A percentile compares a stretch with the other conserved stretches of the same genome.
Evolutionary conservation across 2,113 vertebrate species (phyloP).

Genomic region (Oreochromis niloticus): DNA sequence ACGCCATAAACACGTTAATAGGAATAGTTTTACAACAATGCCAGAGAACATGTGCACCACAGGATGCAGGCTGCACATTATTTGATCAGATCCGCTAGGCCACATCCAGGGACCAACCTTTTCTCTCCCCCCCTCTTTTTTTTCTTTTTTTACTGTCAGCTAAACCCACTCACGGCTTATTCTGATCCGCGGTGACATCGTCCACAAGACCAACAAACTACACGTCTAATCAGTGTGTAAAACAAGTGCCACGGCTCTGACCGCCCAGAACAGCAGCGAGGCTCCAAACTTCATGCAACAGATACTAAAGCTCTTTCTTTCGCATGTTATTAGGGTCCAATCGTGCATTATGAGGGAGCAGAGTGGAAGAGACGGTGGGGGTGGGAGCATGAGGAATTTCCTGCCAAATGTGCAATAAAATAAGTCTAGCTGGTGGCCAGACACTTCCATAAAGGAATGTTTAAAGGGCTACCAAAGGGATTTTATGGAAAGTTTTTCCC

Average conservation of each 20-base stretch:
- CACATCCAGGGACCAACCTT: slow-evolving; percentile 22
- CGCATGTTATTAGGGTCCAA: slow-evolving; percentile 55
- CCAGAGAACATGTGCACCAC: slow-evolving; percentile 6
- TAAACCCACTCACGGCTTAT: slow-evolving; percentile 28
- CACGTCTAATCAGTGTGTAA: not conserved
- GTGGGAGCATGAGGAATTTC: slow-evolving; percentile 75
- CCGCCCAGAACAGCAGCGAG: not conserved
- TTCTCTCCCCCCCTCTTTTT: accelerated
- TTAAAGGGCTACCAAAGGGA: slow-evolving; percentile 30
- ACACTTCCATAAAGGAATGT: slow-evolving; percentile 58
- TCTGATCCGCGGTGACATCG: slow-evolving; percentile 23
- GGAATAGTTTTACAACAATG: not conserved
- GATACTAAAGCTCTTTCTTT: slow-evolving; percentile 12
- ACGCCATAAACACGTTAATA: not conserved
- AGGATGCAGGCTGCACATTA: slow-evolving; percentile 24
- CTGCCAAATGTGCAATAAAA: slow-evolving; percentile 81
- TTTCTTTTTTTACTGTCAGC: slow-evolving; percentile 10
- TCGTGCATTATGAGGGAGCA: slow-evolving; percentile 62
- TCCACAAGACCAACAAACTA: not conserved
- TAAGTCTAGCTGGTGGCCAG: slow-evolving; percentile 63
- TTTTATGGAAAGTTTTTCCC: slow-evolving; percentile 53
- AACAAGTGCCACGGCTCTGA: not conserved
- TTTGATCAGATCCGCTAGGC: slow-evolving; percentile 43
- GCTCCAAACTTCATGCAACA: slow-evolving; percentile 44
- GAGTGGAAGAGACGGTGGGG: slow-evolving; percentile 54